Evolutionary conservation across 2,888 invertebrate species (phyloP).

Genomic region (Andrena dorsata): DNA sequence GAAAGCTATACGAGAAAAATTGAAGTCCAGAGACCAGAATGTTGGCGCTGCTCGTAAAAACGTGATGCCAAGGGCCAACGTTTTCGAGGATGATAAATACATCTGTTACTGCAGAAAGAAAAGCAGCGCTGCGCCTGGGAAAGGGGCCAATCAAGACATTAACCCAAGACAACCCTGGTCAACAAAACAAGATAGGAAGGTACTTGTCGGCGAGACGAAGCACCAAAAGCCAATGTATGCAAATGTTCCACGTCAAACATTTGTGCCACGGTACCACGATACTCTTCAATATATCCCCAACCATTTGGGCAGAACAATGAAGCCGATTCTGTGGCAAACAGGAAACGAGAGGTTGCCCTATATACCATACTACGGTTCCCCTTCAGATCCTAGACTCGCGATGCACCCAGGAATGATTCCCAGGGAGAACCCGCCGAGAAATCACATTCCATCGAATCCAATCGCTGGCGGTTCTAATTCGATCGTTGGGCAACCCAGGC

Average conservation of each 20-base stretch:
- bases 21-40: not conserved
- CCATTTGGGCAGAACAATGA: not conserved
- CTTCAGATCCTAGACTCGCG: not conserved
- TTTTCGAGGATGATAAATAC: conserved; percentile 63
- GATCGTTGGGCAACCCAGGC: conserved; percentile 30
- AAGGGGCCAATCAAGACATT: not conserved
- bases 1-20: conserved; percentile 24
- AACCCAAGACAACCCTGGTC: not conserved
- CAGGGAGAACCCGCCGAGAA: not conserved
- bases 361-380: conserved; percentile 5
- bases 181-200: not conserved
- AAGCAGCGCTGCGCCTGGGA: not conserved
- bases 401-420: too few species aligned
- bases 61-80: not conserved
- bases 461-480: not conserved
- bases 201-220: not conserved
- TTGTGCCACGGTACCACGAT: not conserved
- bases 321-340: not conserved
- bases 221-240: not conserved
- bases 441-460: not conserved
- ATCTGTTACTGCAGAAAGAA: conserved; percentile 72
- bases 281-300: not conserved
- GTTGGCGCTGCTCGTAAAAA: not conserved
- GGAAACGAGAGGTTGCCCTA: not conserved
- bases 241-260: not conserved